Percentiles rank a stretch among this genome's conserved stretches.
Evolutionary conservation across 2,113 vertebrate genomes (phyloP).

Genomic region (Lathamus discolor): DNA sequence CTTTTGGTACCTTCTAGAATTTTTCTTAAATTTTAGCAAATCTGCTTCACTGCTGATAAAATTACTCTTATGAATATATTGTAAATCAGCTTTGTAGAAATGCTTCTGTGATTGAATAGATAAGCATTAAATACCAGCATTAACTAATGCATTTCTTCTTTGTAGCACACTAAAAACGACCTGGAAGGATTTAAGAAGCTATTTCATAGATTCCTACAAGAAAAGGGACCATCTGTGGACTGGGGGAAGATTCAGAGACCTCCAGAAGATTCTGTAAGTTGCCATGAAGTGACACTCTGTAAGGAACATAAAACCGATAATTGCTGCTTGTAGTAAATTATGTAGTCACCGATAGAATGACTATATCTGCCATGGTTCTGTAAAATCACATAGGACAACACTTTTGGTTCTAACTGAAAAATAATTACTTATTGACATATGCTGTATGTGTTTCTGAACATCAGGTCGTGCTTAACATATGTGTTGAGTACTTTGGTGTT

Average conservation of each 20-base stretch:
- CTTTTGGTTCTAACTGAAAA: background rate
- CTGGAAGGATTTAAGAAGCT: constrained; percentile 94
- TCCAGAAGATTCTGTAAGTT: constrained; percentile 94
- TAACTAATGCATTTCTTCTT: constrained; percentile 41
- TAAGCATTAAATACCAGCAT: background rate
- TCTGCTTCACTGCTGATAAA: background rate
- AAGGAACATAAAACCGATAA: background rate
- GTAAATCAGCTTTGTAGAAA: background rate
- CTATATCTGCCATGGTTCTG: background rate
- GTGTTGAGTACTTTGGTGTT: background rate
- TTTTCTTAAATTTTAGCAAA: background rate
- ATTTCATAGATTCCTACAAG: constrained; percentile 97
- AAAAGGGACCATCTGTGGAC: constrained; percentile 93
- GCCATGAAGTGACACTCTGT: background rate
- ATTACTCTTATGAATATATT: background rate
- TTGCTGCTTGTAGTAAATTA: background rate
- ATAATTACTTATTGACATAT: background rate
- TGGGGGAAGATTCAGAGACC: constrained; percentile 95
- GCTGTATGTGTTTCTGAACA: background rate
- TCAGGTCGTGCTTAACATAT: background rate
- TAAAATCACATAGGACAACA: background rate
- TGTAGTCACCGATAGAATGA: background rate
- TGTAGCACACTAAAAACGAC: constrained; percentile 89
- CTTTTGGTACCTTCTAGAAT: background rate
- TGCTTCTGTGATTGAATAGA: background rate